Evolutionary conservation across 2,888 invertebrate genomes (phyloP).

Genomic region (Sesia apiformis): DNA sequence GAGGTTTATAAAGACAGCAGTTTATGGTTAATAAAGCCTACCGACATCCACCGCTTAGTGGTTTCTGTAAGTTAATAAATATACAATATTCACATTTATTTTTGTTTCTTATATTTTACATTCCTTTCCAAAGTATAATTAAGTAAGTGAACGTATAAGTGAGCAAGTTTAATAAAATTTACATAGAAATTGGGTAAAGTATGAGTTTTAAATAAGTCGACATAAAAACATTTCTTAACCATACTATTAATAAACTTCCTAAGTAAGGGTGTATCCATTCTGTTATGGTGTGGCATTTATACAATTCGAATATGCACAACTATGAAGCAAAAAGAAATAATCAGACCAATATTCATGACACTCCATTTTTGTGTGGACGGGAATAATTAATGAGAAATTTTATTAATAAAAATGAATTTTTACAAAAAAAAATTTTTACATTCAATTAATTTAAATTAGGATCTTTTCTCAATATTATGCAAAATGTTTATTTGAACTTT

Average conservation of each 20-base stretch:
- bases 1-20: slow-evolving; percentile 11
- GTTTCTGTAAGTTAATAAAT: slow-evolving; percentile 29
- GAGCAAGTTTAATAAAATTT: background rate
- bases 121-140: background rate
- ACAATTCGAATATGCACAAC: background rate
- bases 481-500: too few relatives aligned
- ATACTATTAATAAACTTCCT: background rate
- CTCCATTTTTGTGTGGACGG: background rate
- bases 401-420: too few relatives aligned
- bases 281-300: background rate
- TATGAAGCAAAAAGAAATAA: background rate
- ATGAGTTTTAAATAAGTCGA: too few relatives aligned
- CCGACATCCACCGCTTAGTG: slow-evolving; percentile 32
- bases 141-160: background rate
- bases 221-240: too few relatives aligned
- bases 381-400: too few relatives aligned
- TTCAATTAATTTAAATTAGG: too few relatives aligned
- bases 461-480: too few relatives aligned
- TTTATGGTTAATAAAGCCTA: slow-evolving; percentile 13
- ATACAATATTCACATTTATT: background rate
- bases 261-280: background rate
- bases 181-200: too few relatives aligned
- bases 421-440: too few relatives aligned
- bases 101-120: background rate
- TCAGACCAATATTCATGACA: background rate